phyloP scores from a whole-genome alignment of 2,888 invertebrate genomes.

The Cloeon dipterum region DNA sequence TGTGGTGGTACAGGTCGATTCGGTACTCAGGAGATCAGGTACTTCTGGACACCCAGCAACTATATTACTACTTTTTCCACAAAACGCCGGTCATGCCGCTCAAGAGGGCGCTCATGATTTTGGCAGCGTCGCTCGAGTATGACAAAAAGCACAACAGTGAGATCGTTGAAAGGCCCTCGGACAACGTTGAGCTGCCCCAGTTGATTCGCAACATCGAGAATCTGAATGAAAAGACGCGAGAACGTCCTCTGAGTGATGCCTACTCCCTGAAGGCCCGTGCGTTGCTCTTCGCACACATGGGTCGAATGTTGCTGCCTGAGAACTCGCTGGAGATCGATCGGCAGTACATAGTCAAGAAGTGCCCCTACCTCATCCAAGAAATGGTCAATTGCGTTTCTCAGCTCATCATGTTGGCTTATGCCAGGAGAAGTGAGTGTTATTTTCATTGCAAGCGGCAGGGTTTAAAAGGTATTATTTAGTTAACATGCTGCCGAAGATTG shows the following conservation, averaged over 20 bases:
- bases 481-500: conserved; percentile 61
- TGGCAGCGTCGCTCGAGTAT: conserved; percentile 93
- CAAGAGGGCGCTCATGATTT: conserved; percentile 87
- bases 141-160: conserved; percentile 85
- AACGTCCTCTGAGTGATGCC: conserved; percentile 71
- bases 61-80: conserved; percentile 89
- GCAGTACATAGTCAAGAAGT: conserved; percentile 63
- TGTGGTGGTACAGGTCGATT: conserved; percentile 98
- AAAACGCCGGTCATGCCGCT: conserved; percentile 90
- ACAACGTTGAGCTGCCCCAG: conserved; percentile 88
- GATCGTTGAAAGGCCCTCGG: conserved; percentile 74
- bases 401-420: conserved; percentile 73
- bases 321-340: conserved; percentile 66
- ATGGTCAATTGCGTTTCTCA: conserved; percentile 93
- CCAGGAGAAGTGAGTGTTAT: conserved; percentile 49
- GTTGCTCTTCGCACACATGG: conserved; percentile 84
- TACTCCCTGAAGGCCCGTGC: conserved; percentile 84
- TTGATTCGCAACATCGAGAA: conserved; percentile 78
- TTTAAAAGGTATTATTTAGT: too few relatives aligned
- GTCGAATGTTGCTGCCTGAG: conserved; percentile 54
- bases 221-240: conserved; percentile 89
- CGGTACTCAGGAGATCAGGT: conserved; percentile 94
- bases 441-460: too few relatives aligned
- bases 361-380: conserved; percentile 88
- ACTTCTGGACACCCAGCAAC: conserved; percentile 83